A percentile compares a stretch with the other conserved stretches of the same genome.
These are phyloP conservation scores for Listrodromus nycthemerus DNA, from an alignment of 2,888 invertebrate species.

Conservation along the genomic window DNA sequence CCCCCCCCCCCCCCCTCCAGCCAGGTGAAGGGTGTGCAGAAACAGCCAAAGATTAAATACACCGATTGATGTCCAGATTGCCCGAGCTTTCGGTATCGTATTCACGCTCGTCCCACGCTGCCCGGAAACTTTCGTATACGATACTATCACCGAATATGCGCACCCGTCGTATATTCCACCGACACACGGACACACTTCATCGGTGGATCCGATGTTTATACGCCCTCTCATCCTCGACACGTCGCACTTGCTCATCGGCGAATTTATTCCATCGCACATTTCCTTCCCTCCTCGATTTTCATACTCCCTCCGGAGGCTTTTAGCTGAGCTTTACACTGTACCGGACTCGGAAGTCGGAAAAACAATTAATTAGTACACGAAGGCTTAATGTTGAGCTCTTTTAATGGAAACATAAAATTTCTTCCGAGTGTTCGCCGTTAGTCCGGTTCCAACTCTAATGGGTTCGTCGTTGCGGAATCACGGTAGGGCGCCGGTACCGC, in stretches of 20 bases:
- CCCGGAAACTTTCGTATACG: neutral
- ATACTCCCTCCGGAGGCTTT: neutral
- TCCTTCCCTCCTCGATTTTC: neutral
- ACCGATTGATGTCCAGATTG: conserved; percentile 17
- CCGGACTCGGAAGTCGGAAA: no score
- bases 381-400: neutral
- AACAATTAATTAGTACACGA: no score
- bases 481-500: neutral
- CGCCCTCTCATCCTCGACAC: neutral
- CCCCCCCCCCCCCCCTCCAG: conserved; percentile 51
- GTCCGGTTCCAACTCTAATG: conserved; percentile 5
- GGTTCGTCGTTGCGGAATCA: conserved; percentile 42
- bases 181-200: neutral
- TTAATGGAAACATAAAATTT: neutral
- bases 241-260: neutral
- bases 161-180: no score
- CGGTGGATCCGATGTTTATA: neutral
- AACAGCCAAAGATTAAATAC: conserved; percentile 9
- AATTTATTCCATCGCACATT: neutral
- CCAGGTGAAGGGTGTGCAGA: conserved; percentile 12
- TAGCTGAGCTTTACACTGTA: neutral
- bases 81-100: conserved; percentile 20
- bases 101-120: conserved; percentile 14
- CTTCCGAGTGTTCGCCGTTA: neutral
- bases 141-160: neutral